Evolutionary conservation across 2,888 invertebrate genomes (phyloP), one percentile per base, ranked within the genome.

Genomic region (Temnothorax rugatulus): DNA sequence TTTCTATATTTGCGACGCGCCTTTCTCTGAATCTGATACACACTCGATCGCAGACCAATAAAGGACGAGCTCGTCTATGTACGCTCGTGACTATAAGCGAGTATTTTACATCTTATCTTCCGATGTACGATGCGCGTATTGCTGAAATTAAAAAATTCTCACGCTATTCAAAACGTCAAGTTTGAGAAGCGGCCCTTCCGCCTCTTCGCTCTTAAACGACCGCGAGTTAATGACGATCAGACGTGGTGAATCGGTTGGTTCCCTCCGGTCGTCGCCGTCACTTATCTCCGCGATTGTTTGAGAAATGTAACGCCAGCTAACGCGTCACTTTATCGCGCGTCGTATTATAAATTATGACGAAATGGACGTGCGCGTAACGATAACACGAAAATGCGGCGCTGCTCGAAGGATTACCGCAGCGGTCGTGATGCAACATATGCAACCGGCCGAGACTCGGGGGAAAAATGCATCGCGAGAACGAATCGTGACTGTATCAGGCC

Each of bases 331-430:
- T 87, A 86, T 89, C 87, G 84, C 75, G 41, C 18, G 71, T 83
- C 85, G 57, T 83, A 86, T 87, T 87, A 88, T 85, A 90, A 91
- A 89, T 91, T 90, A 86, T 84, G 84, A 82, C 83, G 84, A 69
- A 85, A 87, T 84, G 54, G 44, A 76, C 54, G 50, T 50, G 64
- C 50, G 52, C 66, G 25, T 44, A 59, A 63, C 64, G 81, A 87
- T 86, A 87, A 83, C 76, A 59, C 57, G 68, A 68, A 68, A 54
- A 77, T 68, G 59, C 68, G n/a, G 9, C 50, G 13, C 50, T 63
- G 74, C 63, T 76, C 25, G 38, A 66, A 44, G 77, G 54, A 77
- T 77, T 77, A 77, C 41, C 52, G 61, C 29, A 18, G 54, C 41
- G 44, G 54, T 29, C 54, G 77, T 44, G 68, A 68, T 38, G 69